A percentile compares a stretch with the other conserved stretches of the same genome.
Conservation (phyloP, 2,797 vertebrate genomes). For the Crypturellus tataupa region DNA sequence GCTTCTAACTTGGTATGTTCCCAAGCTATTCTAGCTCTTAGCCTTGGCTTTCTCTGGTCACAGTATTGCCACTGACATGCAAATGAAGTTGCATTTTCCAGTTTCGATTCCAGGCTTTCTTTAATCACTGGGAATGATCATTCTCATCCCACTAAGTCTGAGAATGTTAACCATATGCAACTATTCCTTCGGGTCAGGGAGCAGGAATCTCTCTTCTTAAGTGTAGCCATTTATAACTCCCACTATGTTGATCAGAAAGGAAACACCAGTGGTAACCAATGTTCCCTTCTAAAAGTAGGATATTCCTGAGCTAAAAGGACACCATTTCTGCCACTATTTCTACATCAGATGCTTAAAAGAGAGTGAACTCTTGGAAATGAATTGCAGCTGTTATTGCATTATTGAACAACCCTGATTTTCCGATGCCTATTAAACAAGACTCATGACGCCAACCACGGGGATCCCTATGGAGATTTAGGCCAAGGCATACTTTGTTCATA, state of each 20-base stretch:
- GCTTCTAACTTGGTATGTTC: neutral
- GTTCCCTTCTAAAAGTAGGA: neutral
- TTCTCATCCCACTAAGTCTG: neutral
- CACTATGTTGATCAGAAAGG: neutral
- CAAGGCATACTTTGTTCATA: conserved; percentile 20
- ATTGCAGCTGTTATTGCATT: neutral
- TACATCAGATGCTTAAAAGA: neutral
- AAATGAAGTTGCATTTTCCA: neutral
- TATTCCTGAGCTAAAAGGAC: neutral
- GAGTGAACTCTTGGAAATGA: neutral
- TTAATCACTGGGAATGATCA: neutral
- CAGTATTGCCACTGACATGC: neutral
- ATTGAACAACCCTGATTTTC: neutral
- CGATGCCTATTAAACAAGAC: neutral
- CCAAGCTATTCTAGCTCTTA: neutral
- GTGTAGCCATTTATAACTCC: neutral
- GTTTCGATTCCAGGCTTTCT: neutral
- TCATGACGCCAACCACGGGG: neutral
- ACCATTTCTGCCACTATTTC: neutral
- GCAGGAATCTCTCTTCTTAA: neutral
- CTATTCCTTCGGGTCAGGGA: neutral
- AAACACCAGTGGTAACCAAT: neutral
- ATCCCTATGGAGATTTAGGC: neutral
- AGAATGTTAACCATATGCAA: neutral
- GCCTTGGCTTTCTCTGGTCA: neutral